Base-by-base conservation (phyloP, 2,797 vertebrate species). In the Alauda arvensis region DNA sequence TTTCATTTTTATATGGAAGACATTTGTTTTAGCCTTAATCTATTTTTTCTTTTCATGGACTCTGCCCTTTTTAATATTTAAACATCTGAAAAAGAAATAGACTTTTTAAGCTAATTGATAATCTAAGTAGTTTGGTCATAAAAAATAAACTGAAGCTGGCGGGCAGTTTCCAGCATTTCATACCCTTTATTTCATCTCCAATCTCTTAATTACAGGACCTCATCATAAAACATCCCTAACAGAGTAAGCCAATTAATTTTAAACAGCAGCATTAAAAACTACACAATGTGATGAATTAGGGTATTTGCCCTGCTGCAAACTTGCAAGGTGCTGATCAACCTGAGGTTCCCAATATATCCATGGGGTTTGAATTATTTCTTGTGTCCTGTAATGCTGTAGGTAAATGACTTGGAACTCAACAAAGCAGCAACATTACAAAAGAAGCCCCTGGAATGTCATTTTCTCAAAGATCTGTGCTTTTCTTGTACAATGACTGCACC, bases 91-190 rank as follows among this genome's bases (percentile, higher is more conserved):
- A 34, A 79, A 84, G 68, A 66, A 86, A 55, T 62, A 79, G 42
- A 45, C 46, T 42, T 59, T 89, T 92, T 37, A 56, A 79, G n/a
- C 28, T 90, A 83, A 88, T 79, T 77, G 57, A 72, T 67, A 79
- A 81, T 76, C 29, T 63, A 49, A 63, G 46, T 46, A 72, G 49
- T 63, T 75, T 70, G 69, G 39, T 46, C 66, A 46, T 72, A 49
- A 78, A 91, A 81, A 61, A 51, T 56, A 57, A 63, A 84, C 72
- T 77, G 53, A 77, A 82, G 60, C 67, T 69, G 43, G 56, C 0
- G 0, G 67, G 56, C 48, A 70, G 13, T 70, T 85, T 82, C 67
- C 53, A 84, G 57, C 28, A 43, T 60, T 74, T 63, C 2, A 0
- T 52, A 39, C 12, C 12, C 12, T 23, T 33, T 59, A 1, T 67